A percentile compares a stretch with the other conserved stretches of the same genome.
Conservation (phyloP, 2,113 vertebrate species). For the Suncus etruscus region DNA sequence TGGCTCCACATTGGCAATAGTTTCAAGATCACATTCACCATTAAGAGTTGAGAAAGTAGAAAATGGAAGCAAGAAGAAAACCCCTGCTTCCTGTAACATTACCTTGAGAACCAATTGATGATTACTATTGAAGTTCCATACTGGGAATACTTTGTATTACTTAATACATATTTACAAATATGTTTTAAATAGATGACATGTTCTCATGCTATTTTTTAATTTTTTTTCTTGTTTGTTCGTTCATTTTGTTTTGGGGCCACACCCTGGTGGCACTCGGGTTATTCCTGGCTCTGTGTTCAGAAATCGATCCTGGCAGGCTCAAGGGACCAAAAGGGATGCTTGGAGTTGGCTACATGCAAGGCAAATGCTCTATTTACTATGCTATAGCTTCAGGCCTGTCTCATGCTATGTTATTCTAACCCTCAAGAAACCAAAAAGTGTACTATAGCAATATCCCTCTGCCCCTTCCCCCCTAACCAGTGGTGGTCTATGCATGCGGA, state of each 20-base stretch:
- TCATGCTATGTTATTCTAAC: not conserved
- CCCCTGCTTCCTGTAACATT: slow-evolving; percentile 22
- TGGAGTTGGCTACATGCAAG: too few species aligned
- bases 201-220: not conserved
- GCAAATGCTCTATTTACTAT: too few species aligned
- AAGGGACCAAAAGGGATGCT: too few species aligned
- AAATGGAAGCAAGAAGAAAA: not conserved
- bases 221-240: too few species aligned
- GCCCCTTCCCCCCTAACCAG: not conserved
- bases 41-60: not conserved
- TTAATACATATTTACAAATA: slow-evolving; percentile 11
- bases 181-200: slow-evolving; percentile 44
- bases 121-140: not conserved
- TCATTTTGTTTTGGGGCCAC: too few species aligned
- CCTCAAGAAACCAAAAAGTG: slow-evolving; percentile 28
- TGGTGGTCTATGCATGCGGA: not conserved
- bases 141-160: not conserved
- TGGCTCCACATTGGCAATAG: not conserved
- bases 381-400: too few species aligned
- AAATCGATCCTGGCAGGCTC: too few species aligned
- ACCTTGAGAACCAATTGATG: slow-evolving; percentile 3
- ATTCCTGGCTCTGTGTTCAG: too few species aligned
- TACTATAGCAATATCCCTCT: not conserved
- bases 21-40: slow-evolving; percentile 23
- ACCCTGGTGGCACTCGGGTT: too few species aligned